These are phyloP conservation scores for Leptinotarsa undecemlineata DNA, from an alignment of 1,140 invertebrate species.

Conservation along the genomic window DNA sequence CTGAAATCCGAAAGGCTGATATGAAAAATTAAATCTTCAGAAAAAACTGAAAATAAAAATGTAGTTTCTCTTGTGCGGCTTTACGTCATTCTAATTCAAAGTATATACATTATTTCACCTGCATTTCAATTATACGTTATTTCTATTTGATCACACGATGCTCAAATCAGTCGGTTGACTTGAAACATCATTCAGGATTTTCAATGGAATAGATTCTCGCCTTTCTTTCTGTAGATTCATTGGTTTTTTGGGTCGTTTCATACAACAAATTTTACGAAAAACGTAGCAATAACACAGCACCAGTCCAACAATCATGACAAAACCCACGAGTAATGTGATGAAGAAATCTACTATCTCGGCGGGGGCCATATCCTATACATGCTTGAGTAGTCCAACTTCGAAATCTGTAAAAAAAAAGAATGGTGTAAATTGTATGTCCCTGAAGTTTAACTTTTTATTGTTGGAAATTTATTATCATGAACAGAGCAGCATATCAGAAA, in stretches of 20 bases:
- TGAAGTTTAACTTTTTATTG: too few relatives aligned
- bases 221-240: constrained; percentile 21
- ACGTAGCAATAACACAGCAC: constrained; percentile 35
- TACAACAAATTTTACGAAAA: constrained; percentile 33
- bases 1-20: too few relatives aligned
- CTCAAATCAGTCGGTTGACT: constrained; percentile 39
- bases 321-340: constrained; percentile 34
- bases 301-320: constrained; percentile 31
- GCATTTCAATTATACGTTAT: neutral
- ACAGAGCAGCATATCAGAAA: too few relatives aligned
- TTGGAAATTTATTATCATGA: too few relatives aligned
- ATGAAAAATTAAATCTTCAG: too few relatives aligned
- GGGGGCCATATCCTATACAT: constrained; percentile 23
- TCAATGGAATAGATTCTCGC: constrained; percentile 36
- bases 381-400: too few relatives aligned
- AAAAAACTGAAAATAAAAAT: too few relatives aligned
- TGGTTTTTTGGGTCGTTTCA: constrained; percentile 27
- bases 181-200: constrained; percentile 35
- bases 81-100: neutral
- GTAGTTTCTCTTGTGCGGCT: too few relatives aligned
- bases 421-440: too few relatives aligned
- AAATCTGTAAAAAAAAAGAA: too few relatives aligned
- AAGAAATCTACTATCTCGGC: constrained; percentile 34
- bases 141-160: neutral
- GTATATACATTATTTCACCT: neutral